These are phyloP conservation scores for Eledone cirrhosa DNA, from an alignment of 2,888 invertebrate species.

Conservation along the genomic window DNA sequence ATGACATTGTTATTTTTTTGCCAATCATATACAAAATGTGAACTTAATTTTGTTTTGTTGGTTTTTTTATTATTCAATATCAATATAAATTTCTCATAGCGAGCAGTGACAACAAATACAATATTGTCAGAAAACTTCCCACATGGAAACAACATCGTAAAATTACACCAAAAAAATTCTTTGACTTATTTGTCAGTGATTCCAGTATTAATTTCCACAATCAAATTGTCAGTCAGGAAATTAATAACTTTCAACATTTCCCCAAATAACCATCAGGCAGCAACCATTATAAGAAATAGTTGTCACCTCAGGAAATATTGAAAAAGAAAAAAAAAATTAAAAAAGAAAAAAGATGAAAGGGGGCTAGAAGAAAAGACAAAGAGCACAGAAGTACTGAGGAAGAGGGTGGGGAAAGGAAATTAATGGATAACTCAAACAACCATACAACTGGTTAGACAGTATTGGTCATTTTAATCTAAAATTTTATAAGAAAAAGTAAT, in stretches of 20 bases:
- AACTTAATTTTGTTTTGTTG: conserved; percentile 20
- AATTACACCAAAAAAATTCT: conserved; percentile 24
- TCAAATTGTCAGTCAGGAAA: conserved; percentile 26
- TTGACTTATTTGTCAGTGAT: conserved; percentile 26
- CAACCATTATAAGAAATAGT: conserved; percentile 12
- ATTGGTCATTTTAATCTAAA: conserved; percentile 28
- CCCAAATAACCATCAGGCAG: conserved; percentile 19
- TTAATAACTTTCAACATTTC: conserved; percentile 27
- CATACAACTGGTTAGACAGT: conserved; percentile 28
- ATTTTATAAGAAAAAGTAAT: conserved; percentile 24
- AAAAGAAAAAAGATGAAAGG: too few species aligned
- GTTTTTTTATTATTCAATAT: conserved; percentile 25
- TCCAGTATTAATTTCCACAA: conserved; percentile 27
- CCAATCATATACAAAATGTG: conserved; percentile 28
- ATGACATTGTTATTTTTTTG: conserved; percentile 17
- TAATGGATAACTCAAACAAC: conserved; percentile 25
- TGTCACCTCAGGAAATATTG: conserved; percentile 19
- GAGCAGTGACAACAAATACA: conserved; percentile 27
- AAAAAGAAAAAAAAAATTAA: not conserved
- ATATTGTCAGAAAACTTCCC: conserved; percentile 28
- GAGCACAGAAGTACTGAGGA: conserved; percentile 22
- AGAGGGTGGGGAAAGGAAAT: not conserved
- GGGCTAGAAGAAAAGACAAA: conserved; percentile 3
- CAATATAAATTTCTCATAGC: conserved; percentile 28
- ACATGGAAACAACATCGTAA: conserved; percentile 27